These are phyloP conservation scores for Dendroctonus valens DNA, from an alignment of 1,140 invertebrate species.

Conservation along the genomic window DNA sequence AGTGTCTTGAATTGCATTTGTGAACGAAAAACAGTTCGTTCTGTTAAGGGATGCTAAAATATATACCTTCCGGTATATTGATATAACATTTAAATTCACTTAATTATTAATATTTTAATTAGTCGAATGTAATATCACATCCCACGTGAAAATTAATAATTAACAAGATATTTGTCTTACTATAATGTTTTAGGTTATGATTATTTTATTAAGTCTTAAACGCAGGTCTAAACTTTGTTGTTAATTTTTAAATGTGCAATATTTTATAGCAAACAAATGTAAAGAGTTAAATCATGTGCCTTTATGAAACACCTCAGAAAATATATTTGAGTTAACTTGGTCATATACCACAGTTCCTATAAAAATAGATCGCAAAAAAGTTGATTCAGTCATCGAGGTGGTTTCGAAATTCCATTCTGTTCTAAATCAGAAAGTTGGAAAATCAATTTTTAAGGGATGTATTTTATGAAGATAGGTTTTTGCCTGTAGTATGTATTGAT, in stretches of 20 bases:
- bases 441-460: slow-evolving; percentile 14
- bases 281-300: slow-evolving; percentile 19
- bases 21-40: no score
- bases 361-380: not conserved
- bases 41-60: no score
- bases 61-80: no score
- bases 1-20: no score
- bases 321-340: slow-evolving; percentile 5
- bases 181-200: no score
- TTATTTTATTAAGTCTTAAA: not conserved
- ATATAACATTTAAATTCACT: no score
- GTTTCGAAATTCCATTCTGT: slow-evolving; percentile 14
- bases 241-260: slow-evolving; percentile 7
- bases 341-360: slow-evolving; percentile 13
- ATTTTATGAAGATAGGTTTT: slow-evolving; percentile 11
- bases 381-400: not conserved
- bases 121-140: no score
- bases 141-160: no score
- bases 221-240: not conserved
- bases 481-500: slow-evolving; percentile 21
- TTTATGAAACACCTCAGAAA: slow-evolving; percentile 25
- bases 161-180: no score
- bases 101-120: no score
- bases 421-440: slow-evolving; percentile 27
- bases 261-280: not conserved